These are phyloP conservation scores for Dicrostonyx torquatus DNA, from an alignment of 2,797 vertebrate genomes.

Conservation along the genomic window DNA sequence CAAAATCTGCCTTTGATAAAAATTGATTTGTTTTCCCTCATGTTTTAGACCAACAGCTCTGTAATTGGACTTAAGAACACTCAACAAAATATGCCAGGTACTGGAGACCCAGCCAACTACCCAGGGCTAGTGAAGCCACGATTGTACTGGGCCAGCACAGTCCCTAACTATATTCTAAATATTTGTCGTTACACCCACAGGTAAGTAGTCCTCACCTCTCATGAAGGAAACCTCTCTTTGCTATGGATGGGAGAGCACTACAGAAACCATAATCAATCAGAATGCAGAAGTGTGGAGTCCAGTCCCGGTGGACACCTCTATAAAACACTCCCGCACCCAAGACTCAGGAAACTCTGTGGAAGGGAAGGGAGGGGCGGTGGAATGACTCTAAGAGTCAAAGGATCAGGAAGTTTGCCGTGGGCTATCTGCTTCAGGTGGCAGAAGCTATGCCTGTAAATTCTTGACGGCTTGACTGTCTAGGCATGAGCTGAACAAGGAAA, in stretches of 20 bases:
- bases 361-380: background rate
- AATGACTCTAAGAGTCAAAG: background rate
- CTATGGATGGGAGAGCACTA: background rate
- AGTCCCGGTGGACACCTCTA: background rate
- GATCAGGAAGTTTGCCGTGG: background rate
- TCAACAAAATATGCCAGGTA: background rate
- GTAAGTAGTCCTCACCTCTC: background rate
- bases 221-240: background rate
- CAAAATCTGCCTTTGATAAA: background rate
- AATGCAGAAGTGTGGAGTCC: background rate
- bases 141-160: background rate
- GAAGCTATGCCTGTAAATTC: background rate
- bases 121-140: background rate
- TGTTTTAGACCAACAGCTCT: background rate
- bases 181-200: background rate
- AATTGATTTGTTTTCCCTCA: background rate
- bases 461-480: background rate
- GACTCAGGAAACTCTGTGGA: no score
- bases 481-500: background rate
- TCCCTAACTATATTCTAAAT: background rate
- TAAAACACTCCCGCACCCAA: background rate
- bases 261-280: background rate
- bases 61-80: background rate
- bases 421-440: background rate
- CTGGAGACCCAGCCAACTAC: background rate